Base-by-base conservation (phyloP, 2,113 vertebrate genomes). In the Engystomops pustulosus region DNA sequence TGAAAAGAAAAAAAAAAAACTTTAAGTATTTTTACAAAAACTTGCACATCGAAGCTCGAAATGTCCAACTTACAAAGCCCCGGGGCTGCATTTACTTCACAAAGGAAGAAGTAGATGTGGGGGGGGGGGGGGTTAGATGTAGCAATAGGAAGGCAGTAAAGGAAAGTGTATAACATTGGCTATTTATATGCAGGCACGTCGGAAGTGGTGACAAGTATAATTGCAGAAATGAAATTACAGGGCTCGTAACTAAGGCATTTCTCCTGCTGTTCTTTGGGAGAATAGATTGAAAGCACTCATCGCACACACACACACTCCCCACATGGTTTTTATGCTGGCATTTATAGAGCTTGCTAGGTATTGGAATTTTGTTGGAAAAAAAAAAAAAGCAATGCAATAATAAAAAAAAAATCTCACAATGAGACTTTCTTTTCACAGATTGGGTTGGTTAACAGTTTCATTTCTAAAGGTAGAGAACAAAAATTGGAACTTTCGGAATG, bases 221-320 rank as follows among this genome's bases (percentile, higher is more conserved):
- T 94, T 94, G 93, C 91, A 87, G 88, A 91, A 90, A 87, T 92
- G 91, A 94, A 93, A 93, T 93, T 93, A 92, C 90, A 92, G 88
- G 85, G 89, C 91, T 92, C 85, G 90, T 90, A 93, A 90, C 90
- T 90, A 87, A 88, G 88, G 90, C 23, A 85, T 89, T 91, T 91
- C 87, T 92, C 91, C 91, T n/a, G 89, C 91, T 93, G 92, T 92
- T 94, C 89, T 45, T 58, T 10, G 82, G 86, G 89, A 91, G 90
- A 92, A 68, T 68, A 93, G 90, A 93, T 90, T 93, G 93, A 93
- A 92, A 94, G 88, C 87, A 83, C 80, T 91, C 87, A 89, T 92
- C 90, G 93, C n/a, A n/a, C n/a, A n/a, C n/a, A n/a, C 90, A 78
- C 86, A 47, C 38, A 44, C 47, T 4, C 72, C 23, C 72, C 82